Percentiles rank a stretch among this genome's conserved stretches.
Evolutionary conservation across 2,888 invertebrate species (phyloP).

Genomic region (Rhynchonema sp.): DNA sequence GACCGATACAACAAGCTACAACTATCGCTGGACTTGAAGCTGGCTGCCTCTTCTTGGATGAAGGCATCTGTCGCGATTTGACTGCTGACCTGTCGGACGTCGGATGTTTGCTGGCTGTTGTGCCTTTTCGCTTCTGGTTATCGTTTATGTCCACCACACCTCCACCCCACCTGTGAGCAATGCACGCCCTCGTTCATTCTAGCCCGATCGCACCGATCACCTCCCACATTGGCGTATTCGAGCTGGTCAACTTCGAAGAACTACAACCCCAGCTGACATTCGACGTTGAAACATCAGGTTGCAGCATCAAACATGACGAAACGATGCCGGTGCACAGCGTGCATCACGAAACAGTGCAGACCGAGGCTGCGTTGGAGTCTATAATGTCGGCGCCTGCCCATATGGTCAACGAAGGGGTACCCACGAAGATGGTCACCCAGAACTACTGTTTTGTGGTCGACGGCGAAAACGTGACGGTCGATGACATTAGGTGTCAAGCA

Average conservation of each 20-base stretch:
- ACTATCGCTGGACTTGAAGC: too few relatives aligned
- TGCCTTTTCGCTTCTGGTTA: too few relatives aligned
- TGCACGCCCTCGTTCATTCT: too few relatives aligned
- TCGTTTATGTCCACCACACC: too few relatives aligned
- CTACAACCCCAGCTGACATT: constrained; percentile 20
- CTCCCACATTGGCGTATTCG: background rate
- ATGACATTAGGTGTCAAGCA: constrained; percentile 24
- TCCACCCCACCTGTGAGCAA: too few relatives aligned
- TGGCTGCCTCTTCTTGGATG: too few relatives aligned
- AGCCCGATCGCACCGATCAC: background rate
- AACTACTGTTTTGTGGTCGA: constrained; percentile 28
- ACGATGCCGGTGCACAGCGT: constrained; percentile 26
- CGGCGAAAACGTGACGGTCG: constrained; percentile 23
- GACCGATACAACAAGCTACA: too few relatives aligned
- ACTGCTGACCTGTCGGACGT: too few relatives aligned
- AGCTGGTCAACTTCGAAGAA: constrained; percentile 15
- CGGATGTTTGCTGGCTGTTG: too few relatives aligned
- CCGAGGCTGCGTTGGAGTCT: constrained; percentile 25
- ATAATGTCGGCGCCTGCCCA: constrained; percentile 23
- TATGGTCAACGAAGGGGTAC: constrained; percentile 20
- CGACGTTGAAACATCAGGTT: background rate
- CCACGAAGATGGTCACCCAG: constrained; percentile 23
- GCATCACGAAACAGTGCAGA: constrained; percentile 26
- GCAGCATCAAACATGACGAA: constrained; percentile 9
- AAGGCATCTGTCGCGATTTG: too few relatives aligned